These are phyloP conservation scores for Grallaria varia DNA, from an alignment of 2,113 vertebrate genomes.

Conservation along the genomic window DNA sequence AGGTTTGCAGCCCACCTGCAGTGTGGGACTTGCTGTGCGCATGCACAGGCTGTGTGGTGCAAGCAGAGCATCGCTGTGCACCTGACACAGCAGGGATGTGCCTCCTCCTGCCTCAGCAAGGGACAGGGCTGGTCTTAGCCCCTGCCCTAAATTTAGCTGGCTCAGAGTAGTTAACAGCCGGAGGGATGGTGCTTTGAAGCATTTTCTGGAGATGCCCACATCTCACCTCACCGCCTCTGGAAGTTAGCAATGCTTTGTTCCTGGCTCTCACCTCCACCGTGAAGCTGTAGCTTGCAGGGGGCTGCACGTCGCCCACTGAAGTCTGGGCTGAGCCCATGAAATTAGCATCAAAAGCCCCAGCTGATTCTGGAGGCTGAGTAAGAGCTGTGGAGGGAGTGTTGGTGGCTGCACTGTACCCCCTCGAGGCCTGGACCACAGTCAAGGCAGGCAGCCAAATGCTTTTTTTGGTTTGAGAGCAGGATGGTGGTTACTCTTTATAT, in stretches of 20 bases:
- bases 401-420: background rate
- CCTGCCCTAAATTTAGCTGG: background rate
- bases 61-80: background rate
- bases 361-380: background rate
- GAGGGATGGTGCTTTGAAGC: background rate
- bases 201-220: background rate
- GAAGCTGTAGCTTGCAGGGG: background rate
- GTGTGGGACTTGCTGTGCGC: accelerated
- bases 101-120: background rate
- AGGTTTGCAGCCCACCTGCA: background rate
- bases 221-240: background rate
- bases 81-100: accelerated
- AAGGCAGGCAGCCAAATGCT: background rate
- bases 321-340: background rate
- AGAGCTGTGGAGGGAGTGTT: background rate
- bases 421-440: background rate
- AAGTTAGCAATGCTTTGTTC: background rate
- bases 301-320: background rate
- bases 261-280: background rate
- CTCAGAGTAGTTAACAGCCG: background rate
- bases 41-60: accelerated
- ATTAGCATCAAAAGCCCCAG: background rate
- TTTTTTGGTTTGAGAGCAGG: background rate
- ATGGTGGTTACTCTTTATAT: background rate
- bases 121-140: background rate